These are phyloP conservation scores for Aphelocoma californica DNA, from an alignment of 2,797 vertebrate genomes.

Conservation along the genomic window DNA sequence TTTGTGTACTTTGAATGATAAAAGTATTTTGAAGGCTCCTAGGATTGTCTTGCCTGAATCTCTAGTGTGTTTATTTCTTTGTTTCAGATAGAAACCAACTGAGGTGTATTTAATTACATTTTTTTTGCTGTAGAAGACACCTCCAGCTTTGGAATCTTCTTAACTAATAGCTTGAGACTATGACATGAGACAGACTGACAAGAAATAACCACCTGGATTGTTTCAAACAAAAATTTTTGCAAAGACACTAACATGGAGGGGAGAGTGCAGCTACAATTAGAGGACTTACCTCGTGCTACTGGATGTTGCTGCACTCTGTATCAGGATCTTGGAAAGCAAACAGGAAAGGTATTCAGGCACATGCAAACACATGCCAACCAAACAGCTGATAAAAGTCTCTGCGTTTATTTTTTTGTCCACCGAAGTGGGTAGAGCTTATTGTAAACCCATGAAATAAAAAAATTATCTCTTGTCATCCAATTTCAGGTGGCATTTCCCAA, in stretches of 20 bases:
- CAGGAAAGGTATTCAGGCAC: not conserved
- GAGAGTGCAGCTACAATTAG: not conserved
- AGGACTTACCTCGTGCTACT: not conserved
- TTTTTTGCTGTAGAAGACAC: not conserved
- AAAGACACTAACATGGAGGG: not conserved
- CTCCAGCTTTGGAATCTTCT: not conserved
- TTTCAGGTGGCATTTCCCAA: slow-evolving; percentile 69
- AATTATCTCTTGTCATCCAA: slow-evolving; percentile 8
- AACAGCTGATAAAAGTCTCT: not conserved
- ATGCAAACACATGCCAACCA: not conserved
- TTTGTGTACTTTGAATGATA: not conserved
- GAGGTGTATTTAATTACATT: not conserved
- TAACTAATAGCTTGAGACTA: not conserved
- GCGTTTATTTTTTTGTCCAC: not conserved
- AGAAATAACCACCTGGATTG: not conserved
- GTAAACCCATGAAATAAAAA: not conserved
- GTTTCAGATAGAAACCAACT: not conserved
- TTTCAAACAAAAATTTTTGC: not conserved
- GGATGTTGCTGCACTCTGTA: not conserved
- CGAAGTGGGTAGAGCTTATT: not conserved
- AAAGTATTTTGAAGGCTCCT: not conserved
- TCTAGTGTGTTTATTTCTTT: not conserved
- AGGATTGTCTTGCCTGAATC: not conserved
- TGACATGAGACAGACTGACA: not conserved
- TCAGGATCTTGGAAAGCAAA: not conserved